Conservation (phyloP, 35 echinoderm and acorn worm species). For the Chiridota heheva region DNA sequence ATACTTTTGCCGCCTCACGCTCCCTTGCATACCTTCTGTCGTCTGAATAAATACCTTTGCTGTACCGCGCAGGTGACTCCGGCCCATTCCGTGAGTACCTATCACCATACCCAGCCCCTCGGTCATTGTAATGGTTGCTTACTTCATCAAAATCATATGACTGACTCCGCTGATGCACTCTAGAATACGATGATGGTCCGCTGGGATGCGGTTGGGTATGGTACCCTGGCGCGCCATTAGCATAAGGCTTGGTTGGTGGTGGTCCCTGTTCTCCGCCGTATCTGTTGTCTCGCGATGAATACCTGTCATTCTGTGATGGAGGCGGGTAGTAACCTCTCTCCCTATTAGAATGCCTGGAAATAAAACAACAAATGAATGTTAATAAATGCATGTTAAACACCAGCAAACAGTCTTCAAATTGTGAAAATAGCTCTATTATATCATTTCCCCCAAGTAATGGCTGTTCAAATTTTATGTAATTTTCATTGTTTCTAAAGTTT, state of each 20-base stretch:
- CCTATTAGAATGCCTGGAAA: neutral
- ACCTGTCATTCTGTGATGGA: neutral
- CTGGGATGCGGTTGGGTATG: neutral
- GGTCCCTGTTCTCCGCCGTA: neutral
- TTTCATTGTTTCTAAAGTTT: too few relatives aligned
- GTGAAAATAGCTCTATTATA: too few relatives aligned
- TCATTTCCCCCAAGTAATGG: too few relatives aligned
- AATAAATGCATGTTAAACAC: too few relatives aligned
- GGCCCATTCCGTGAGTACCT: too few relatives aligned
- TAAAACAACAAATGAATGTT: too few relatives aligned
- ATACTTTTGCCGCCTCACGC: too few relatives aligned
- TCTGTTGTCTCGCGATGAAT: neutral
- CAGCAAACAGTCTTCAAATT: too few relatives aligned
- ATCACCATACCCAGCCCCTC: constrained; percentile 15
- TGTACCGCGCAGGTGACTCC: too few relatives aligned
- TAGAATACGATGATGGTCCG: neutral
- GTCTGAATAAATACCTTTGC: too few relatives aligned
- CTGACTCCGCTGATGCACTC: constrained; percentile 16
- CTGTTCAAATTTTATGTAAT: too few relatives aligned
- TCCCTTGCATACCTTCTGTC: too few relatives aligned
- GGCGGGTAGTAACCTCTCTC: neutral
- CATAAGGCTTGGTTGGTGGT: neutral
- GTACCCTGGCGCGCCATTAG: constrained; percentile 32
- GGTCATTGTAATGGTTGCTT: constrained; percentile 1
- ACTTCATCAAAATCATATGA: constrained; percentile 24